Evolutionary conservation across 2,888 invertebrate species (phyloP), one percentile per base, ranked within the genome.

Genomic region (Alsophila aescularia): DNA sequence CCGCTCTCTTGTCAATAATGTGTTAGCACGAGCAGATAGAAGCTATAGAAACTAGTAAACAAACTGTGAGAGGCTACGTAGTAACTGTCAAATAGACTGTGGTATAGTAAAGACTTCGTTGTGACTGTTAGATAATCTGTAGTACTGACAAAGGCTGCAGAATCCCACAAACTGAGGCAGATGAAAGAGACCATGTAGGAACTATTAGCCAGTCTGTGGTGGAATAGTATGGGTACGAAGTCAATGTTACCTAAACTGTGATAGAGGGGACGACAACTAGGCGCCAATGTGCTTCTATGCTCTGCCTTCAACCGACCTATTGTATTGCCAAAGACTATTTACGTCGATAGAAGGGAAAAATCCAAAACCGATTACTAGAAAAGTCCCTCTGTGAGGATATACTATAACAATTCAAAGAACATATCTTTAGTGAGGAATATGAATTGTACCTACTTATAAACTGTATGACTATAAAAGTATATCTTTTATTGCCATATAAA

Each of bases 241-340:
- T 32, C 7, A 32, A 21, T 53, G 10, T 43, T 14, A 42, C 13
- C 9, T 44, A 55, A 45, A 0, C 50, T 45, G 50, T 16, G 35
- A 32, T 10, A 21, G 8, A 42, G 37, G 50, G 39, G 52, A 52
- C 60, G 60, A 50, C 65, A 54, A 36, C 56, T 63, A 73, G 77
- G 63, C 77, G 69, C 54, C 49, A 53, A 62, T 75, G 75, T 74
- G 74, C 72, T 51, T 41, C 76, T 58, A 55, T 52, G 61, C 56
- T 60, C 66, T 61, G 67, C 72, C 75, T 72, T 73, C 73, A 67
- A 70, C 60, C 62, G 52, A 54, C 56, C 56, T n/a, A 53, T 37
- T 36, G 13, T 36, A 50, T 36, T 12, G 34, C 2, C 62, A 69
- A 52, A 67, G 66, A 69, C 8, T 49, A 44, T 31, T 1, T 35